Conservation (phyloP, 2,113 vertebrate species). For the Corydoras sp. region DNA sequence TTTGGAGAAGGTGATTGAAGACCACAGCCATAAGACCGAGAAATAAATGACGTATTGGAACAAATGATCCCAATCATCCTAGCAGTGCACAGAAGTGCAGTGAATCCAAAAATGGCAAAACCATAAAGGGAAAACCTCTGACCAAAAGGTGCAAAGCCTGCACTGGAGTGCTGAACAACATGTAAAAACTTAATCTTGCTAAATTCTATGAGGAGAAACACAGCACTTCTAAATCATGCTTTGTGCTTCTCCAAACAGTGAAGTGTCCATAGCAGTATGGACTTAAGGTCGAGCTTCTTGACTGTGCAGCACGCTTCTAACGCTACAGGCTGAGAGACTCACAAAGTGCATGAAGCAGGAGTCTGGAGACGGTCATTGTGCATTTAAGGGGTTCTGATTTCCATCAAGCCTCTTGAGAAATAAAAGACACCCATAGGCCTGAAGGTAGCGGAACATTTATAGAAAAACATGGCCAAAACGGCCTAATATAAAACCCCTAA, state of each 20-base stretch:
- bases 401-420: neutral
- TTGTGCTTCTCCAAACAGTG: neutral
- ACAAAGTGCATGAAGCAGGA: neutral
- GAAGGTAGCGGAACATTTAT: no score
- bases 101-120: neutral
- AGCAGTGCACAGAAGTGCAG: neutral
- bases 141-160: conserved; percentile 4
- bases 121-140: conserved; percentile 7
- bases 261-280: neutral
- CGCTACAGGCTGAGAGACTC: neutral
- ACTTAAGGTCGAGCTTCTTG: neutral
- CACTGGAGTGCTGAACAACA: conserved; percentile 36
- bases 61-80: neutral
- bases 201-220: no score
- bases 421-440: no score
- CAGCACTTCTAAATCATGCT: no score
- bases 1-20: no score
- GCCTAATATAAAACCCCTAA: neutral
- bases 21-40: neutral
- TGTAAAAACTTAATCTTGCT: conserved; percentile 25
- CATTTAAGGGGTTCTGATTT: neutral
- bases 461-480: no score
- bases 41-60: neutral
- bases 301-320: neutral
- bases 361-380: neutral